Evolutionary conservation across 2,888 invertebrate genomes (phyloP), one percentile per base, ranked within the genome.

Genomic region (Itoplectis maculator): DNA sequence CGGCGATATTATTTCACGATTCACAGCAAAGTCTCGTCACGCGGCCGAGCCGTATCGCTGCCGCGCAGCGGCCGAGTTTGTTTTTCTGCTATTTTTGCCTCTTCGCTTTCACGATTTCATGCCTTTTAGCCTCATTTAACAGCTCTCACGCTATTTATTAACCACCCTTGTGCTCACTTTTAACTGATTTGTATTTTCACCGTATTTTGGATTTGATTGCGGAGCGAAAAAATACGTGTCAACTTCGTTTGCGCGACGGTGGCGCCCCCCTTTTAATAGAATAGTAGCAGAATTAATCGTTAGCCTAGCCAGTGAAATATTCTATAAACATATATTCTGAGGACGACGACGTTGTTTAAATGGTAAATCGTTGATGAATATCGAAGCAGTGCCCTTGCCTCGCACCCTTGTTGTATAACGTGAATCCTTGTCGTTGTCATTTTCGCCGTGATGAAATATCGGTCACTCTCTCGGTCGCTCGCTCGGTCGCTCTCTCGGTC

Each of bases 191-290:
- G 47, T 47, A 47, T n/a, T 47, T 47, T 47, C 47, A 47, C 47
- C 47, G 47, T n/a, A 47, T n/a, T 5, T 47, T n/a, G n/a, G 47
- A 47, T 47, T 47, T 47, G n/a, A 47, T 47, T 47, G 47, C 13
- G n/a, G 47, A n/a, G 47, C 47, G 47, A 47, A 0, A 1, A n/a
- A 47, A 47, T 47, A 47, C n/a, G 47, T n/a, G 47, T n/a, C 47
- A n/a, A n/a, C 47, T 47, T 47, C 5, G 5, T 47, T 47, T 47
- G 13, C 47, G n/a, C 47, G n/a, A 47, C n/a, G 29, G 29, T 29
- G 29, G 29, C 29, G 29, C 29, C 29, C 29, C 29, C 29, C n/a
- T n/a, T n/a, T n/a, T n/a, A n/a, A n/a, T n/a, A n/a, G n/a, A n/a
- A n/a, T n/a, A n/a, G n/a, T n/a, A n/a, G n/a, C n/a, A n/a, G n/a